Base-by-base conservation (phyloP, 2,113 vertebrate species). In the Tenrec ecaudatus region DNA sequence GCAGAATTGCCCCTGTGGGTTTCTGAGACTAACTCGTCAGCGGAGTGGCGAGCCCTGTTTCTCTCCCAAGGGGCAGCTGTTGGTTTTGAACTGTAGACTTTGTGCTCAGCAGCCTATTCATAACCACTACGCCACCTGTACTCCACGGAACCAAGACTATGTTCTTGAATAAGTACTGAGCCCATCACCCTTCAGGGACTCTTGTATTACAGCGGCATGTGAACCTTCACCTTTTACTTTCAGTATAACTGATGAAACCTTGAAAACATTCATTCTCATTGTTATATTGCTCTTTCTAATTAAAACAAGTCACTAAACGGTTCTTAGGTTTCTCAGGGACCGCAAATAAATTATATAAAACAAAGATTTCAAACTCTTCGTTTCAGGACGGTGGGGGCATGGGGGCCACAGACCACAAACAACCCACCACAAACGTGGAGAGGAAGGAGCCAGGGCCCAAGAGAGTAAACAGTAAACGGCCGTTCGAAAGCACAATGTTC, bases 121-220 rank as follows among this genome's bases (percentile, higher is more conserved):
- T 53, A 53, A 53, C 47, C 47, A 53, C 47, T 53, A 53, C 47
- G 47, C 47, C 47, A 53, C 47, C 47, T 53, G 47, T 2, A 10
- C 47, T 10, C 47, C 47, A 53, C 47, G 12, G 47, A 8, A 53
- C 47, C 9, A 53, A 53, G 47, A 14, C 47, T 53, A 12, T 5
- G 9, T 53, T 77, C 60, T 1, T 2, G 16, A 4, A 3, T 0
- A 4, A 66, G 25, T 1, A 11, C n/a, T 33, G 16, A 0, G 15
- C 4, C 0, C 38, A 27, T 12, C 15, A 6, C 11, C 31, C 57
- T 23, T 38, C 5, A 14, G 73, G 77, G 43, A 1, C 9, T 6
- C 4, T 53, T 53, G 11, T 53, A 53, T 0, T 9, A 5, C 1
- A 0, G 40, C 3, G 38, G n/a, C 38, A 87, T 0, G 3, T 0